Base-by-base conservation (phyloP, 2,888 invertebrate species). In the Mesorhabditis spiculigera region DNA sequence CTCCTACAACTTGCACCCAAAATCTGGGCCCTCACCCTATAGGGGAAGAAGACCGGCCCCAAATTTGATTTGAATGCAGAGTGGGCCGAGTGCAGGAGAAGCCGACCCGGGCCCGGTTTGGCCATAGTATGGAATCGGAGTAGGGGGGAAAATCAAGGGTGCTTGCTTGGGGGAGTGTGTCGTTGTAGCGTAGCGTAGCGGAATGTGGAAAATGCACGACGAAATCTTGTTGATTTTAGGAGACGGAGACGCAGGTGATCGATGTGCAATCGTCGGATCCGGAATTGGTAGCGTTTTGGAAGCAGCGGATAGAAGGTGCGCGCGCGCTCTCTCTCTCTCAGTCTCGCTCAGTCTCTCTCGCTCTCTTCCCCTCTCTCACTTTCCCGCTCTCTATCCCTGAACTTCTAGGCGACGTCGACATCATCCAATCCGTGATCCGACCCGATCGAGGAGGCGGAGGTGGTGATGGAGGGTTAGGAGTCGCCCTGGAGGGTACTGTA, bases 401-500 rank as follows among this genome's bases (percentile, higher is more conserved):
- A 6, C 5, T 58, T 65, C 6, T n/a, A 45, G 67, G 63, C 4
- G 42, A 70, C 63, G 64, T 78, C 41, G 79, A 80, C 63, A 80
- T 80, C 42, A 73, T 80, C 45, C 73, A 75, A 6, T 78, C 78
- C 0, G 79, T 78, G 4, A 73, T 80, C 43, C 74, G 76, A 58
- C 82, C 84, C 16, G 84, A 84, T 69, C 72, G 79, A n/a, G 74
- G 80, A 58, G 73, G 75, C 13, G 72, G 72, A 84, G 58, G 8
- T n/a, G 91, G 92, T 83, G 93, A 93, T 63, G 94, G 94, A 65
- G 84, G 85, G 4, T 71, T 85, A 28, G 97, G 97, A 4, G 90
- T 98, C 69, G 97, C 97, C 50, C 95, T 98, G 82, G 96, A 84
- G 71, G 84, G 74, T 68, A 98, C 98, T 0, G 97, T 86, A 45